Conservation (phyloP, 2,797 vertebrate species). For the Molossus alvarezi region DNA sequence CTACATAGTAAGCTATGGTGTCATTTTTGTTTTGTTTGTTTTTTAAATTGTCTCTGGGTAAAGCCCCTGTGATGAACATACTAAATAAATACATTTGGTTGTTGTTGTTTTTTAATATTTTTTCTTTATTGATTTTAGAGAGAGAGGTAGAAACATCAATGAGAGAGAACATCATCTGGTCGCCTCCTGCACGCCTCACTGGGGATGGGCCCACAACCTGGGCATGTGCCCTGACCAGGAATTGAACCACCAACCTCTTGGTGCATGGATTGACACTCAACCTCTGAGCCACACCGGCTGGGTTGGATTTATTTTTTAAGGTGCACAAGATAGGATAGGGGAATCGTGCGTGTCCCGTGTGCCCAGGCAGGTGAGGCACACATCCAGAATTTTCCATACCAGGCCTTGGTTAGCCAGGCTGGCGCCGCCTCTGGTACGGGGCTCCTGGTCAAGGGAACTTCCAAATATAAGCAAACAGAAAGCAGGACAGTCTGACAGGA, state of each 20-base stretch:
- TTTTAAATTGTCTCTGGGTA: conserved; percentile 60
- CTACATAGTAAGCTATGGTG: conserved; percentile 85
- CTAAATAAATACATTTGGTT: not conserved
- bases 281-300: too few species aligned
- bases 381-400: not conserved
- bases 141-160: too few species aligned
- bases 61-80: not conserved
- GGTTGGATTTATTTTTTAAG: not conserved
- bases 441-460: not conserved
- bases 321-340: not conserved
- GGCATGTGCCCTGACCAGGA: too few species aligned
- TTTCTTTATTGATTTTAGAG: too few species aligned
- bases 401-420: not conserved
- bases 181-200: too few species aligned
- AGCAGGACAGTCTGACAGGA: not conserved
- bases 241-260: too few species aligned
- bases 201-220: too few species aligned
- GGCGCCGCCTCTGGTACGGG: not conserved
- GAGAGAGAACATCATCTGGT: too few species aligned
- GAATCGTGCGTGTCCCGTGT: not conserved
- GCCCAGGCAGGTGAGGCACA: not conserved
- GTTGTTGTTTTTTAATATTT: too few species aligned
- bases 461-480: not conserved
- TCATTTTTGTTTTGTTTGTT: conserved; percentile 67
- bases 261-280: too few species aligned